Percentiles rank a stretch among this genome's conserved stretches.
Evolutionary conservation across 92 coral and sea anemone species (phyloP).

Genomic region (Meandrina meandrites): DNA sequence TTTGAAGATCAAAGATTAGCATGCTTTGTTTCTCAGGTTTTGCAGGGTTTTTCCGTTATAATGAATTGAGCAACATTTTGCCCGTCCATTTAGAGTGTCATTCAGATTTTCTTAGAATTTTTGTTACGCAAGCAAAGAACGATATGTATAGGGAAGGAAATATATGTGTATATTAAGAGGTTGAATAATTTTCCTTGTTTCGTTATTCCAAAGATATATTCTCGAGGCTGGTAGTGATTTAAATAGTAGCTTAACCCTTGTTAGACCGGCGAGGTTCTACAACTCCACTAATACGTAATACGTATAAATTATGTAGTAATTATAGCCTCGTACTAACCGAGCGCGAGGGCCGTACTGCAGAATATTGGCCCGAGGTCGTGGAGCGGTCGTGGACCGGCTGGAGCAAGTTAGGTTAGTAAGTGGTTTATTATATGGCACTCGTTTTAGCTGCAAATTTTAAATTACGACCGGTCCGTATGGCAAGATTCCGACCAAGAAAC

Average conservation of each 20-base stretch:
- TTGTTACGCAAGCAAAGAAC: slow-evolving; percentile 39
- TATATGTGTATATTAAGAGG: slow-evolving; percentile 34
- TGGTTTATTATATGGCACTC: too few relatives aligned
- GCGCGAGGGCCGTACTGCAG: too few relatives aligned
- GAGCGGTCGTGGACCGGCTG: too few relatives aligned
- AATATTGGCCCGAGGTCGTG: too few relatives aligned
- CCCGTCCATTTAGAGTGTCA: background rate
- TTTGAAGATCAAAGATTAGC: background rate
- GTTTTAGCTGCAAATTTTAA: too few relatives aligned
- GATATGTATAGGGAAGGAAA: slow-evolving; percentile 60
- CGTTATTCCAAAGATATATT: slow-evolving; percentile 44
- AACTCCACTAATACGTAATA: background rate
- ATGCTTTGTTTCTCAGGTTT: background rate
- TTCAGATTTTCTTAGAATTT: background rate
- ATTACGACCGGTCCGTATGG: too few relatives aligned
- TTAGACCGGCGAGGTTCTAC: background rate
- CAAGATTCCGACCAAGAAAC: too few relatives aligned
- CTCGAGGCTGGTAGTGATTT: slow-evolving; percentile 18
- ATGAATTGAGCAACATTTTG: background rate
- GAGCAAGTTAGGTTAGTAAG: too few relatives aligned
- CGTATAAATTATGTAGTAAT: background rate
- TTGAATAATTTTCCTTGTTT: slow-evolving; percentile 39
- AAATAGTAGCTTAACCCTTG: background rate
- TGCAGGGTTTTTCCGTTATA: slow-evolving; percentile 3
- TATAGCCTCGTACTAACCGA: too few relatives aligned